Evolutionary conservation across 2,113 vertebrate species (phyloP), one percentile per base, ranked within the genome.

Genomic region (Passer domesticus): DNA sequence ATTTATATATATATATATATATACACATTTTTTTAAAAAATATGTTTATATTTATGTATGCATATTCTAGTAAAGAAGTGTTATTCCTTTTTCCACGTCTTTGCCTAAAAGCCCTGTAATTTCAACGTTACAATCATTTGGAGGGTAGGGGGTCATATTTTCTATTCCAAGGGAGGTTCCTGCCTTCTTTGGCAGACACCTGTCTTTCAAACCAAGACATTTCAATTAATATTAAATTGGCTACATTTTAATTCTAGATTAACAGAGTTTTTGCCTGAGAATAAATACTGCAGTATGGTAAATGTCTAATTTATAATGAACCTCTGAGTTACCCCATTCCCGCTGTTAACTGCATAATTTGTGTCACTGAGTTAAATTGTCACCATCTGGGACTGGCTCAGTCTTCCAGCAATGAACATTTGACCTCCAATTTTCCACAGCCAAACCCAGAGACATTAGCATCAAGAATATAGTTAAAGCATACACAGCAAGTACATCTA

Each of bases 241-340:
- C 41, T 47, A 80, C 9, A 58, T 66, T 90, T 94, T 35, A 78
- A 72, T 33, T 78, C 52, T 18, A 55, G 49, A 60, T 41, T 33
- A 77, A 44, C 19, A 23, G 62, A 76, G 24, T 39, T 93, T 90
- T 83, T 89, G 73, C 31, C 83, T 83, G 72, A 66, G 56, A 94
- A 92, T 53, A 92, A 83, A 76, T 84, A 89, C 68, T 56, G 63
- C 89, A 92, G 75, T 87, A 89, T 74, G 70, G 55, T 87, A 84
- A 93, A 63, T 28, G 35, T 50, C 72, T 92, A 53, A n/a, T 91
- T 92, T 93, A 77, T 92, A 93, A 93, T 58, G 64, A 72, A 50
- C 70, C n/a, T 33, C 31, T 0, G 0, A 68, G 55, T 70, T 94
- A 78, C 74, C 88, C 44, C 27, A 15, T 58, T 93, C 90, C 80